Base-by-base conservation (phyloP, 2,797 vertebrate species). In the Manis javanica region DNA sequence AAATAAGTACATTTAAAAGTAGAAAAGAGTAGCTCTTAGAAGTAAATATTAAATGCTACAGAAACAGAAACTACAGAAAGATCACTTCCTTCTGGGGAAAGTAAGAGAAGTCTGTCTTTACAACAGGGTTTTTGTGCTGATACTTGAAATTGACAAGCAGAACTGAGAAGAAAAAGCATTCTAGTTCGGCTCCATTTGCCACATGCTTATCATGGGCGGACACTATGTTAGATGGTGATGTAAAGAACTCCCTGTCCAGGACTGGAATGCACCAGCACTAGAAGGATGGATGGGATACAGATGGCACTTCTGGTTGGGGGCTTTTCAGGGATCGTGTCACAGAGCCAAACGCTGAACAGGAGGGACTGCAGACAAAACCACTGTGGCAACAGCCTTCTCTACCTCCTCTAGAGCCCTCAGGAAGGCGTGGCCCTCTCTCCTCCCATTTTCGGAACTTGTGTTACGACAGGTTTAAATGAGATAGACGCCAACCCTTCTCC, bases 221-320 rank as follows among this genome's bases (percentile, higher is more conserved):
- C 42, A 31, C 37, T 13, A 42, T 7, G 29, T 82, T 49, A 37
- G 68, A 46, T 2, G 2, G 5, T 66, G 42, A 26, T 9, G 1
- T 2, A 29, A 61, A 34, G 26, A 59, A 26, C 26, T 24, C 24
- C 2, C 10, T 0, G 9, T 39, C 12, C 2, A 26, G 16, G 26
- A 0, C 14, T 5, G 12, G 0, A 0, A 55, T 0, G 53, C 4
- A 2, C 29, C 53, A 39, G 19, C 19, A 1, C 31, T 0, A 3
- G 23, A 51, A 63, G n/a, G 31, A 57, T 1, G 12, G 24, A 81
- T 3, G 0, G 4, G 71, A 57, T 0, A 18, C 31, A 5, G 57
- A 1, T 1, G 37, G 12, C 1, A 23, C n/a, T 4, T 55, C 37
- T 14, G 14, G 1, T 14, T 3, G 34, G 10, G 42, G 8, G 10